phyloP scores from a whole-genome alignment of 1,140 invertebrate species.

The Alviniconcha marisindica region DNA sequence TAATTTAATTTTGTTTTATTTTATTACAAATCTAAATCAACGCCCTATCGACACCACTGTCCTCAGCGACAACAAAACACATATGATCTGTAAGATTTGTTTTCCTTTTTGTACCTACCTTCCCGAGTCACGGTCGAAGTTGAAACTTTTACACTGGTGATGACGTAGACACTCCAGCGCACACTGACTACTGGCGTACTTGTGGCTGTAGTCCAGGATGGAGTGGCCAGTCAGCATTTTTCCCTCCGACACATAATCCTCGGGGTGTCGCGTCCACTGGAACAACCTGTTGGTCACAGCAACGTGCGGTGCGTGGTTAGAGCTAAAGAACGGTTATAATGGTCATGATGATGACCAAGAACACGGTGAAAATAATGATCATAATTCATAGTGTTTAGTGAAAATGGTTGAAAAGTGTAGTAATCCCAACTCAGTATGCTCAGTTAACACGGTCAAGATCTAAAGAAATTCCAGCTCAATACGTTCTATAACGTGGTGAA shows the following conservation, averaged over 20 bases:
- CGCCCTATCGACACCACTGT: no score
- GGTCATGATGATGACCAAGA: neutral
- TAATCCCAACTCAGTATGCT: neutral
- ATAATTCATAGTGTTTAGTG: neutral
- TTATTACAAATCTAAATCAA: no score
- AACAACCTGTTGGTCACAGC: constrained; percentile 50
- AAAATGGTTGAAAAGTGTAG: neutral
- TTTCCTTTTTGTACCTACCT: no score
- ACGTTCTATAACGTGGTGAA: neutral
- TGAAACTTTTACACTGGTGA: constrained; percentile 52
- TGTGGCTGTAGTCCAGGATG: constrained; percentile 44
- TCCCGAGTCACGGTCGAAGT: constrained; percentile 45
- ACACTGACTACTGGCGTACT: constrained; percentile 52
- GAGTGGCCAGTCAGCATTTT: constrained; percentile 47
- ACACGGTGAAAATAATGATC: neutral
- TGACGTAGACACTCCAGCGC: constrained; percentile 56
- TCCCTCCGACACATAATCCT: constrained; percentile 39
- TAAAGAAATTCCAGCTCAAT: neutral
- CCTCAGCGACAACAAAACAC: no score
- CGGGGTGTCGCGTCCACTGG: constrained; percentile 46
- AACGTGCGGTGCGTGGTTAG: no score
- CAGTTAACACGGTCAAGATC: neutral
- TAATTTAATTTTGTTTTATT: no score
- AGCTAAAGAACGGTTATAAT: neutral
- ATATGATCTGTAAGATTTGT: no score